These are phyloP conservation scores for Nasonia oneida DNA, from an alignment of 2,888 invertebrate genomes.

Conservation along the genomic window DNA sequence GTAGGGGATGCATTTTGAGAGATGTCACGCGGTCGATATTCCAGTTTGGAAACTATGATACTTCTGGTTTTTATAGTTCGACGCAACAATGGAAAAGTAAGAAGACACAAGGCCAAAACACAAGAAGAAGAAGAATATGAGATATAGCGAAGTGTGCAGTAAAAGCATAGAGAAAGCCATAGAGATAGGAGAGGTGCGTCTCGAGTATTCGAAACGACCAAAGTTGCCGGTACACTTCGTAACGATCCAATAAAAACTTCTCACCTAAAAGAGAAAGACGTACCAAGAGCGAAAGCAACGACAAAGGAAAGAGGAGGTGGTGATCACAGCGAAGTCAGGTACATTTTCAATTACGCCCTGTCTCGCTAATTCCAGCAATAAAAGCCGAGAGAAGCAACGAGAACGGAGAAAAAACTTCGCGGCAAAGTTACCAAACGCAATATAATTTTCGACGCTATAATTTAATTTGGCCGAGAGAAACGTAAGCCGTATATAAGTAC, in stretches of 20 bases:
- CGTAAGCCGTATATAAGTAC: not conserved
- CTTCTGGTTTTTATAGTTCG: no score
- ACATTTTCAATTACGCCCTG: conserved; percentile 25
- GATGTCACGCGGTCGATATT: no score
- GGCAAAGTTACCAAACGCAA: conserved; percentile 23
- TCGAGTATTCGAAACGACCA: not conserved
- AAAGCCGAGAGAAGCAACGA: not conserved
- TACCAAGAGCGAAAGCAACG: not conserved
- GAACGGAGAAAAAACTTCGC: not conserved
- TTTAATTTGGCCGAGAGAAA: conserved; percentile 28
- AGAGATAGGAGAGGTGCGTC: not conserved
- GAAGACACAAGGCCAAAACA: not conserved
- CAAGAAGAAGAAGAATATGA: not conserved
- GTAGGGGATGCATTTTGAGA: no score
- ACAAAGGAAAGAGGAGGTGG: not conserved
- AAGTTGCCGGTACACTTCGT: conserved; percentile 17
- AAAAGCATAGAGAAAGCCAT: not conserved
- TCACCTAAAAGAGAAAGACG: conserved; percentile 6
- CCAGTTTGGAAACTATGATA: no score
- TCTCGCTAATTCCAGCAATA: conserved; percentile 8
- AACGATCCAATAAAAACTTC: conserved; percentile 37
- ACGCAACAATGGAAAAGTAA: no score
- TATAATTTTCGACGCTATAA: conserved; percentile 35
- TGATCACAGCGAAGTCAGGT: not conserved
- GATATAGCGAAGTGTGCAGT: not conserved